A percentile compares a stretch with the other conserved stretches of the same genome.
Conservation (phyloP, 2,113 vertebrate genomes). For the Rostratula benghalensis region DNA sequence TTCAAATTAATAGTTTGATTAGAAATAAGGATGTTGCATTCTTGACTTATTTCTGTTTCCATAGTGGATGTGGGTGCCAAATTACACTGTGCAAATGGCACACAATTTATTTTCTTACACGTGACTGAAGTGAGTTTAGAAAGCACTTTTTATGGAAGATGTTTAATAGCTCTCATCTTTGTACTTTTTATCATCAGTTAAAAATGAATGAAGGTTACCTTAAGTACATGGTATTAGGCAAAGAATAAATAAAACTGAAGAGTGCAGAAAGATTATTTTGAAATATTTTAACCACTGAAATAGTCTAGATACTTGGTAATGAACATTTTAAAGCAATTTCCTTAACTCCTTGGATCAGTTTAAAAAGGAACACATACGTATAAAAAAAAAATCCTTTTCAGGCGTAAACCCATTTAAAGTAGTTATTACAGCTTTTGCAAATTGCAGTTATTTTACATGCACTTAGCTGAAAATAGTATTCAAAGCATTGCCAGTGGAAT, state of each 20-base stretch:
- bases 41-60: neutral
- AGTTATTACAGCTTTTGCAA: conserved; percentile 50
- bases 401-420: neutral
- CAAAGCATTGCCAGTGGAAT: conserved; percentile 37
- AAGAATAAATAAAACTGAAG: conserved; percentile 25
- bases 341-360: neutral
- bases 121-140: neutral
- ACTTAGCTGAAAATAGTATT: conserved; percentile 60
- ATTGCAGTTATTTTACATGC: conserved; percentile 57
- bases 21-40: neutral
- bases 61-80: neutral
- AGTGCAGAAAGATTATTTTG: neutral
- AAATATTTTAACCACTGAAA: conserved; percentile 21
- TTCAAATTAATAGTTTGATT: neutral
- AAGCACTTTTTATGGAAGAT: neutral
- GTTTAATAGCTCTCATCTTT: neutral
- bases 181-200: conserved; percentile 6
- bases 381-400: conserved; percentile 12
- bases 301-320: neutral
- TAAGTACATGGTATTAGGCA: neutral
- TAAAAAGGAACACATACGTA: neutral
- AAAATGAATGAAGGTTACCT: conserved; percentile 39
- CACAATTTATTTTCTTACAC: neutral
- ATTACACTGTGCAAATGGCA: neutral
- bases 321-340: conserved; percentile 31